A percentile compares a stretch with the other conserved stretches of the same genome.
Conservation (phyloP, 1,140 invertebrate species). For the Mycetomoellerius zeteki region DNA sequence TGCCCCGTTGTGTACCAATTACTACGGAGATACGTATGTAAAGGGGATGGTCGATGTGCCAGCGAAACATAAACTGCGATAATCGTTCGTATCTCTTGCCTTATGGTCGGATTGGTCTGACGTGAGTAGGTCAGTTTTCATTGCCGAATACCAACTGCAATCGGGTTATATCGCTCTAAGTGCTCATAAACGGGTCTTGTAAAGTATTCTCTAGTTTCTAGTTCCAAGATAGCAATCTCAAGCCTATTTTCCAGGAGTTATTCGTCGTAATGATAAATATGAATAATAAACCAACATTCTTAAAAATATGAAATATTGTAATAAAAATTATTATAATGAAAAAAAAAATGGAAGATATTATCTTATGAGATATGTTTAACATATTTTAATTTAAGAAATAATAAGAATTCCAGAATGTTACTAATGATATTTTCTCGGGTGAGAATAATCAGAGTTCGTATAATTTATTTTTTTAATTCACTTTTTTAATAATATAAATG, state of each 20-base stretch:
- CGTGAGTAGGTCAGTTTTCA: slow-evolving; percentile 63
- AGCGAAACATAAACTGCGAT: slow-evolving; percentile 73
- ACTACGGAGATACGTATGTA: slow-evolving; percentile 70
- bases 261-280: not conserved
- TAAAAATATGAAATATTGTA: not conserved
- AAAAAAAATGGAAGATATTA: not conserved
- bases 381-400: not conserved
- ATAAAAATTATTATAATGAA: not conserved
- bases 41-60: slow-evolving; percentile 66
- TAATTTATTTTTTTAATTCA: not conserved
- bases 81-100: slow-evolving; percentile 71
- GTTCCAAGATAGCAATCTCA: not conserved
- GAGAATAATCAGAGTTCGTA: not conserved
- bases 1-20: slow-evolving; percentile 76
- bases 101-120: slow-evolving; percentile 67
- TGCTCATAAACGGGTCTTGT: slow-evolving; percentile 50
- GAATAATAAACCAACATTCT: not conserved
- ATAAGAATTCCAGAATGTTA: not conserved
- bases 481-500: not conserved
- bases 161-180: slow-evolving; percentile 30
- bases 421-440: not conserved
- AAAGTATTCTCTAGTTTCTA: slow-evolving; percentile 28
- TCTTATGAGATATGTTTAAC: not conserved
- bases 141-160: slow-evolving; percentile 54
- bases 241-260: not conserved